Evolutionary conservation across 2,888 invertebrate genomes (phyloP), one percentile per base, ranked within the genome.

Genomic region (Bembecia ichneumoniformis): DNA sequence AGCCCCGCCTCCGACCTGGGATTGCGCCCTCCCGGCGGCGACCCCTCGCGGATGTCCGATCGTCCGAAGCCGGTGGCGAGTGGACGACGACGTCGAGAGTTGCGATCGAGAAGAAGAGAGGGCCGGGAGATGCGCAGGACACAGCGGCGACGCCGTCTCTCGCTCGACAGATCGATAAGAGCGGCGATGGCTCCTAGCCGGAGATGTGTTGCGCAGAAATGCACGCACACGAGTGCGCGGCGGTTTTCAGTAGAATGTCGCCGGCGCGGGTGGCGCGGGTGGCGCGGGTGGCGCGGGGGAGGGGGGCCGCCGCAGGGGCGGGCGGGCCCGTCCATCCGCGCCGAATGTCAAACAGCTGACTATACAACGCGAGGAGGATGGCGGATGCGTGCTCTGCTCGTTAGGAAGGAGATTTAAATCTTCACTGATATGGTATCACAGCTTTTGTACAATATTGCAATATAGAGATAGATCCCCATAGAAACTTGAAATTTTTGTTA

Each of bases 341-440:
- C 62, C 72, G 72, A 77, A 74, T 77, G 74, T 71, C 74, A 75
- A 82, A 81, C 82, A 82, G 82, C 82, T 82, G 82, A 82, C 77
- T 74, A 71, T 66, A 46, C 46, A n/a, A 46, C 16, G 46, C 46
- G 66, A 52, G 51, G 54, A 57, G 52, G 55, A 28, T 28, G 51
- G 54, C 55, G 52, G 55, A 28, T 28, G 28, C 28, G 7, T 28
- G 28, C 28, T 28, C n/a, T 28, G 28, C n/a, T n/a, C n/a, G n/a
- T n/a, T 17, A 9, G 28, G 28, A 28, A 28, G 28, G 9, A 28
- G 28, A 28, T 28, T 28, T 28, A 5, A 28, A 28, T 28, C 28
- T 28, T 28, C 28, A 28, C 7, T 28, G 28, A 3, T 28, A 28
- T 28, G 7, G 20, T 7, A 28, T 28, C 20, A 7, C 20, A 28